Evolutionary conservation across 2,888 invertebrate genomes (phyloP).

Genomic region (Chironomus riparius): DNA sequence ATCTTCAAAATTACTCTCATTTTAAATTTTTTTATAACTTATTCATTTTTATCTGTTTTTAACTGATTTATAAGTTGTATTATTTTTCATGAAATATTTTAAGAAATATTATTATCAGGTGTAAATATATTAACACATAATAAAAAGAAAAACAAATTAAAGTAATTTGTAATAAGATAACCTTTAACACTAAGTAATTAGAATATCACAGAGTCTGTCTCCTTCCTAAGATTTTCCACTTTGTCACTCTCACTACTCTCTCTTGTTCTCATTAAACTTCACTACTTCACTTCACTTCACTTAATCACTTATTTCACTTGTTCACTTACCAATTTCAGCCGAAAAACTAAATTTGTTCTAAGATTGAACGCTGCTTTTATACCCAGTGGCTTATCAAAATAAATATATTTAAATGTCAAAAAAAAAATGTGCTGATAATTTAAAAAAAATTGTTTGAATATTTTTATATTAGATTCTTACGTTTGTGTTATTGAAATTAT

Average conservation of each 20-base stretch:
- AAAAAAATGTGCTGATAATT: not conserved
- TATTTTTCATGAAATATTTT: no score
- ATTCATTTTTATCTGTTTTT: not conserved
- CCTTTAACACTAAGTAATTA: slow-evolving; percentile 1
- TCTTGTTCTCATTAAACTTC: not conserved
- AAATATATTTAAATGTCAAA: not conserved
- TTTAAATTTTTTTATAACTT: not conserved
- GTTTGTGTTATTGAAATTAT: not conserved
- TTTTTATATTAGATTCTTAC: not conserved
- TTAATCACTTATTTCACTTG: slow-evolving; percentile 19
- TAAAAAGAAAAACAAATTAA: not conserved
- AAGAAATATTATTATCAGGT: not conserved
- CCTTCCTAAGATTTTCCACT: slow-evolving; percentile 9
- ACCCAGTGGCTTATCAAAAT: not conserved
- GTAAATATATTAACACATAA: not conserved
- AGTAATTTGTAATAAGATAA: not conserved
- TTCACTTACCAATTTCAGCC: slow-evolving; percentile 24
- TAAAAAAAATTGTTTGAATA: not conserved
- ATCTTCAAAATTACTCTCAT: not conserved
- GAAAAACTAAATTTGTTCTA: slow-evolving; percentile 21
- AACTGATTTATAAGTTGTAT: no score
- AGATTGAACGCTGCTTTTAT: slow-evolving; percentile 11
- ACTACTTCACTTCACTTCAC: slow-evolving; percentile 3
- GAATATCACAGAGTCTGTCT: not conserved
- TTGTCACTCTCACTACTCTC: slow-evolving; percentile 18